Percentiles rank a stretch among this genome's conserved stretches.
phyloP scores from a whole-genome alignment of 2,888 invertebrate species.

The Lagria hirta region DNA sequence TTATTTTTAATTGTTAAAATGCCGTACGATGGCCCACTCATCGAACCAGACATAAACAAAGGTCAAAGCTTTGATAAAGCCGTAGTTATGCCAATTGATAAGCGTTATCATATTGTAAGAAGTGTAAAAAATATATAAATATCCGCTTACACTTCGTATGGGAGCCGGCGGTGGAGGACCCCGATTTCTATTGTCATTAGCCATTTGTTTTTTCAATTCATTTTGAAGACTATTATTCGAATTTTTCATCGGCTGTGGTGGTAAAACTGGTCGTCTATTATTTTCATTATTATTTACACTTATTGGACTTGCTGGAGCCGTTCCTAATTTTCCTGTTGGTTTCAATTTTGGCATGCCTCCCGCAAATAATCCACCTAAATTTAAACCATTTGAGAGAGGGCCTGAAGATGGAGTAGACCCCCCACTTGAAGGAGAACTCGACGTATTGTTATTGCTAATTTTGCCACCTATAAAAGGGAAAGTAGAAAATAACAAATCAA shows the following conservation, averaged over 20 bases:
- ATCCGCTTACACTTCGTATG: slow-evolving; percentile 55
- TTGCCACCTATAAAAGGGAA: slow-evolving; percentile 65
- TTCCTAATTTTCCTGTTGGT: slow-evolving; percentile 60
- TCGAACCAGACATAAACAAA: too few species aligned
- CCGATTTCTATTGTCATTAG: slow-evolving; percentile 58
- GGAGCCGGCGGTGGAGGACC: slow-evolving; percentile 81
- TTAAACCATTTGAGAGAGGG: slow-evolving; percentile 49
- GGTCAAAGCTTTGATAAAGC: too few species aligned
- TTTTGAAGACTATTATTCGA: slow-evolving; percentile 47
- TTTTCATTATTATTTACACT: slow-evolving; percentile 26
- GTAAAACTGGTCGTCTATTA: slow-evolving; percentile 24
- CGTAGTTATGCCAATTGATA: too few species aligned
- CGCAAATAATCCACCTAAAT: slow-evolving; percentile 74
- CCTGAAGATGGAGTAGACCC: slow-evolving; percentile 32
- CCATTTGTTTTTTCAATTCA: slow-evolving; percentile 51
- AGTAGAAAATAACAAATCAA: neutral
- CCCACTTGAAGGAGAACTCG: slow-evolving; percentile 38
- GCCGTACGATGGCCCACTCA: too few species aligned
- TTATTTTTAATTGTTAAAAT: too few species aligned
- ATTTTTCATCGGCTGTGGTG: slow-evolving; percentile 38
- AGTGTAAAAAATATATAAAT: too few species aligned
- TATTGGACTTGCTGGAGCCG: slow-evolving; percentile 24
- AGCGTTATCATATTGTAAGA: too few species aligned
- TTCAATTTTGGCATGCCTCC: slow-evolving; percentile 82
- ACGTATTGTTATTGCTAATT: slow-evolving; percentile 42